Conservation (phyloP, 2,797 vertebrate species). For the Enoplosus armatus region DNA sequence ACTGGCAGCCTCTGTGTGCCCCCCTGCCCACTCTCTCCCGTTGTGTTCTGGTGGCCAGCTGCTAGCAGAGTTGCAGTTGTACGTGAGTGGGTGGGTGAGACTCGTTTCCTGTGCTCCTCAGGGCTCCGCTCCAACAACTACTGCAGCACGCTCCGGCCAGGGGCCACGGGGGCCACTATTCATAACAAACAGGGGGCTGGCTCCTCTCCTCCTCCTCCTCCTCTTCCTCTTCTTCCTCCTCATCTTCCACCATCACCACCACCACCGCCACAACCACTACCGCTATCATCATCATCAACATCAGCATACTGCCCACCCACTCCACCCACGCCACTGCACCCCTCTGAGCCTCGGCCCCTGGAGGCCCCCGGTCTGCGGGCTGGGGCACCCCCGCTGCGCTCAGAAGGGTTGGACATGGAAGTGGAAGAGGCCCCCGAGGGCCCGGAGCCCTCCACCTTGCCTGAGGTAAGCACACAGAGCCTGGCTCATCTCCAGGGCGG, state of each 20-base stretch:
- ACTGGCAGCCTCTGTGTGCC: conserved; percentile 83
- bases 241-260: conserved; percentile 69
- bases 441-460: conserved; percentile 68
- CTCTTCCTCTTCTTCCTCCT: conserved; percentile 69
- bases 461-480: conserved; percentile 87
- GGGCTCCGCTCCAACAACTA: conserved; percentile 88
- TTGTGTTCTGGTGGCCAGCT: conserved; percentile 85
- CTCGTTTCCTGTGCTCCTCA: conserved; percentile 95
- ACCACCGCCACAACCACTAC: conserved; percentile 33
- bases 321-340: conserved; percentile 79
- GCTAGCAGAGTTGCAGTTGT: conserved; percentile 87
- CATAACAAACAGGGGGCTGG: conserved; percentile 84
- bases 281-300: conserved; percentile 58
- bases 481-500: conserved; percentile 59
- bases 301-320: conserved; percentile 74
- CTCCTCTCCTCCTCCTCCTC: conserved; percentile 80
- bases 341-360: conserved; percentile 84
- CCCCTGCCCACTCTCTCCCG: conserved; percentile 81
- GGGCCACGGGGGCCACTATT: conserved; percentile 87
- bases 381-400: conserved; percentile 77
- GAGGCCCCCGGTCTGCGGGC: conserved; percentile 83
- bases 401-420: conserved; percentile 74
- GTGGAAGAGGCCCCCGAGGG: conserved; percentile 78
- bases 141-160: conserved; percentile 83
- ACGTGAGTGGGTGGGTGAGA: conserved; percentile 91